Percentiles rank a stretch among this genome's conserved stretches.
These are phyloP conservation scores for Catocala nupta DNA, from an alignment of 2,888 invertebrate genomes.

Conservation along the genomic window DNA sequence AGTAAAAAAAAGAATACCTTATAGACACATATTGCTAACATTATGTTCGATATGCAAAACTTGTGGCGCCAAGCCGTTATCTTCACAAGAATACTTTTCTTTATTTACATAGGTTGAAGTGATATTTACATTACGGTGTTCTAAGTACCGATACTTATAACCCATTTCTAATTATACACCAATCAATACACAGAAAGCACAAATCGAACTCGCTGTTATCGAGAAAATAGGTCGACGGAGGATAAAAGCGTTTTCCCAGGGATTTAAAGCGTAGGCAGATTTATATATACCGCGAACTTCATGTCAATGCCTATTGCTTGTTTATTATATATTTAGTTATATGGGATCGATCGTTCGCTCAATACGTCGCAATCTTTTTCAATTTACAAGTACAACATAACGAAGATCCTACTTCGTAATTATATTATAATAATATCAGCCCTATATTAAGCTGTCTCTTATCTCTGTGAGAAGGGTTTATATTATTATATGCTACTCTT, in stretches of 20 bases:
- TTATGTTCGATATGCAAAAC: no score
- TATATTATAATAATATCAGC: no score
- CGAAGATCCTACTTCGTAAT: no score
- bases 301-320: constrained; percentile 20
- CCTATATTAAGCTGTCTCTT: no score
- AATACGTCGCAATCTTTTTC: no score
- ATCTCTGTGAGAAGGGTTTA: no score
- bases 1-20: no score
- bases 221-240: constrained; percentile 55
- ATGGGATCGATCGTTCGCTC: no score
- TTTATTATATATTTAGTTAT: constrained; percentile 22
- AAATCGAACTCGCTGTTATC: constrained; percentile 38
- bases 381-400: no score
- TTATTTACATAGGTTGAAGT: neutral
- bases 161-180: constrained; percentile 27
- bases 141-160: neutral
- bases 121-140: neutral
- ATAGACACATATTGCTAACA: no score
- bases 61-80: neutral
- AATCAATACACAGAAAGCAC: constrained; percentile 42
- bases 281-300: constrained; percentile 25
- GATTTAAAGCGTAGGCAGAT: constrained; percentile 38
- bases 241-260: constrained; percentile 45
- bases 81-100: neutral
- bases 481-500: no score